phyloP scores from a whole-genome alignment of 2,113 vertebrate genomes.

The Dasyprocta punctata region DNA sequence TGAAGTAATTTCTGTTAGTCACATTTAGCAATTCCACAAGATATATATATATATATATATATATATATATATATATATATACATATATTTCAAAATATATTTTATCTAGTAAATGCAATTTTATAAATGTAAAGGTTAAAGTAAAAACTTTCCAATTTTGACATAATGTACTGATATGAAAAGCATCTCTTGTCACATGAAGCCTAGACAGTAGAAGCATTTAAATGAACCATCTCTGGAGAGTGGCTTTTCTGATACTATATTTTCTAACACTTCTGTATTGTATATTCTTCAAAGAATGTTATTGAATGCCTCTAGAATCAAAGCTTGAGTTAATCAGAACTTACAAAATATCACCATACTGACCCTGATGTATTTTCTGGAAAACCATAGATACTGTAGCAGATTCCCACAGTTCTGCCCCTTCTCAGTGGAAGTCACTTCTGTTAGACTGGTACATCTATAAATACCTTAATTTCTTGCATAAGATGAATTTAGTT shows the following conservation, averaged over 20 bases:
- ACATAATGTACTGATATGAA: not conserved
- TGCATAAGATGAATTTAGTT: not conserved
- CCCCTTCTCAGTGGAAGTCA: not conserved
- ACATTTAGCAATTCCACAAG: not conserved
- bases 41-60: too few relatives aligned
- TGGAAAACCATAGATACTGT: not conserved
- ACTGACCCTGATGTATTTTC: not conserved
- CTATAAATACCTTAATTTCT: not conserved
- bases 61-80: too few relatives aligned
- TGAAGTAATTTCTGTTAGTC: not conserved
- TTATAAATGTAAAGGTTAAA: not conserved
- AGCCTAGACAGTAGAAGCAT: not conserved
- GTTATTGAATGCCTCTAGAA: not conserved
- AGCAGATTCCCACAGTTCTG: not conserved
- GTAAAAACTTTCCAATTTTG: not conserved
- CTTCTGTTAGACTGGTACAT: not conserved
- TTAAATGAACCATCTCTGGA: not conserved
- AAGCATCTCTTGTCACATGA: not conserved
- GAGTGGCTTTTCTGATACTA: not conserved
- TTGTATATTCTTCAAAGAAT: constrained; percentile 21
- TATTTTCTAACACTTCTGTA: not conserved
- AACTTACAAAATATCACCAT: not conserved
- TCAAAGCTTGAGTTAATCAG: constrained; percentile 2
- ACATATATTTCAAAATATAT: not conserved
- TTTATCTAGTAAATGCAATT: not conserved